Evolutionary conservation across 2,797 vertebrate genomes (phyloP).

Genomic region (Megaceryle alcyon): DNA sequence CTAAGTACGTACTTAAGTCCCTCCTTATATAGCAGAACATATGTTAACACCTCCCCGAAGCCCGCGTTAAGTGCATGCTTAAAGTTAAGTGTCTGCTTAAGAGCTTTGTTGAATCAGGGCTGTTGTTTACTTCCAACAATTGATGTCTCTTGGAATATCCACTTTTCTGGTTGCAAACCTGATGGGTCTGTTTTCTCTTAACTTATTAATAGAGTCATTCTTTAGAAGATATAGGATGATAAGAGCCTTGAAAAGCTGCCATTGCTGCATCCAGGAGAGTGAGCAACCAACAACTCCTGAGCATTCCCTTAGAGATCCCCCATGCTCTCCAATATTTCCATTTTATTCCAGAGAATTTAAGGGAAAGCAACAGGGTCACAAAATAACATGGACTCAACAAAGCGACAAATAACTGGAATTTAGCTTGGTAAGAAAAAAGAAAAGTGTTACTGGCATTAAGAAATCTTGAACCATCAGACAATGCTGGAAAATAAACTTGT

Average conservation of each 20-base stretch:
- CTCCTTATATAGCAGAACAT: constrained; percentile 64
- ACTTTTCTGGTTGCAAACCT: constrained; percentile 10
- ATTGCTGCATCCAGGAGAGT: neutral
- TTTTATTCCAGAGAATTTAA: neutral
- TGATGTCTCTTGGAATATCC: constrained; percentile 56
- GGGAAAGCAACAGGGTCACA: neutral
- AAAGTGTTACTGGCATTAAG: neutral
- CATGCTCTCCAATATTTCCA: neutral
- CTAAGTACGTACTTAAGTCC: constrained; percentile 70
- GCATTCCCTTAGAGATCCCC: neutral
- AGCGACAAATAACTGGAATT: neutral
- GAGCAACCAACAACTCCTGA: neutral
- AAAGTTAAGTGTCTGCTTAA: constrained; percentile 66
- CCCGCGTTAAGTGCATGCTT: constrained; percentile 59
- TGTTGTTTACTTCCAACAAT: constrained; percentile 56
- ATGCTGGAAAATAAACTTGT: neutral
- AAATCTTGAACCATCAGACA: neutral
- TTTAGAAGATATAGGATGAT: neutral
- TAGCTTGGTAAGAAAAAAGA: neutral
- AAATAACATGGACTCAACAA: neutral
- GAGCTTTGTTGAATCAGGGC: constrained; percentile 55
- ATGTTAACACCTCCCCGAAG: constrained; percentile 57
- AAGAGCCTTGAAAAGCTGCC: neutral
- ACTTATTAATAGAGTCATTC: constrained; percentile 15
- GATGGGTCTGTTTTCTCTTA: constrained; percentile 35